A percentile compares a stretch with the other conserved stretches of the same genome.
phyloP scores from a whole-genome alignment of 2,113 vertebrate species.

The Datnioides undecimradiatus region DNA sequence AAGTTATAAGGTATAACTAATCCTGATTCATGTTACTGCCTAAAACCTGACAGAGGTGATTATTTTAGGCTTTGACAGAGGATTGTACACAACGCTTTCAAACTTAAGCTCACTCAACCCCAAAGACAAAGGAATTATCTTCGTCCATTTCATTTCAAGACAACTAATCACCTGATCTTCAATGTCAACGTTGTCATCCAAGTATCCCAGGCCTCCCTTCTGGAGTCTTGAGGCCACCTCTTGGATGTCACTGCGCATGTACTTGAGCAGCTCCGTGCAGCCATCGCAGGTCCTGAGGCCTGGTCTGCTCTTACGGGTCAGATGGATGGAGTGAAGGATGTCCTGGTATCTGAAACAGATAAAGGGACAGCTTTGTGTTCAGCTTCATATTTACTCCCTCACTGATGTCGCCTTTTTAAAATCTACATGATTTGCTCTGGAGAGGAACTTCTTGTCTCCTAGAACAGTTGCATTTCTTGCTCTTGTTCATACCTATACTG shows the following conservation, averaged over 20 bases:
- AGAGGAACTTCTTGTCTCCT: too few species aligned
- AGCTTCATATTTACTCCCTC: background rate
- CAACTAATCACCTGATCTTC: slow-evolving; percentile 88
- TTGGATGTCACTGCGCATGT: slow-evolving; percentile 93
- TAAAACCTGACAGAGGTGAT: background rate
- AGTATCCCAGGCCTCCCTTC: slow-evolving; percentile 95
- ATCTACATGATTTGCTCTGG: too few species aligned
- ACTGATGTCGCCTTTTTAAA: background rate
- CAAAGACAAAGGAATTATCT: background rate
- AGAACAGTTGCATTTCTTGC: too few species aligned
- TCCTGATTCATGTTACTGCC: background rate
- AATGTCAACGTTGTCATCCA: slow-evolving; percentile 90
- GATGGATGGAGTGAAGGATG: slow-evolving; percentile 92
- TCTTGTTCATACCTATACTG: too few species aligned
- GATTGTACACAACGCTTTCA: background rate
- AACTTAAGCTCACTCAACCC: background rate
- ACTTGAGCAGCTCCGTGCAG: slow-evolving; percentile 91
- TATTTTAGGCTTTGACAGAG: background rate
- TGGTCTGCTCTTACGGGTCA: slow-evolving; percentile 89
- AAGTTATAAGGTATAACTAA: too few species aligned
- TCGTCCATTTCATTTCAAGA: background rate
- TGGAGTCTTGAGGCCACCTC: slow-evolving; percentile 94
- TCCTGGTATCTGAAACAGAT: slow-evolving; percentile 89
- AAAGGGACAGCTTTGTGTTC: background rate
- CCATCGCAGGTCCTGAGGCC: slow-evolving; percentile 92